Percentiles rank a stretch among this genome's conserved stretches.
Conservation (phyloP, 1,140 invertebrate genomes). For the Grapholita molesta region DNA sequence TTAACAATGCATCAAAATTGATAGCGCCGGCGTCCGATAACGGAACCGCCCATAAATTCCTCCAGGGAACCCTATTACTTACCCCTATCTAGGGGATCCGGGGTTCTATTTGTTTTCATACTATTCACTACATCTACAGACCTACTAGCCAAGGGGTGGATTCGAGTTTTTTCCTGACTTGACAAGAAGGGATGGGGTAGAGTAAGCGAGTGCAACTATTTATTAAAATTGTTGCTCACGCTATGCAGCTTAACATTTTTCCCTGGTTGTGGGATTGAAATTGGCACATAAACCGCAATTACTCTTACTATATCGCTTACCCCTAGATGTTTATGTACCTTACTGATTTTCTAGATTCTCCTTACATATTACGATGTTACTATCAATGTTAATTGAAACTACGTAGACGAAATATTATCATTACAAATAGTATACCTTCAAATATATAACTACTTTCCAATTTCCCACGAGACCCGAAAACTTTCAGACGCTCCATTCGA, state of each 20-base stretch:
- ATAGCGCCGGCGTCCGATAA: slow-evolving; percentile 3
- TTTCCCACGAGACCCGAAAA: neutral
- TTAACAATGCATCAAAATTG: slow-evolving; percentile 16
- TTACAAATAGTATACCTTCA: neutral
- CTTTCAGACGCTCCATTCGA: neutral
- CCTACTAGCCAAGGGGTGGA: neutral
- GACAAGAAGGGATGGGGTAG: too few species aligned
- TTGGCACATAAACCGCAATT: too few species aligned
- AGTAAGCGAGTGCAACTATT: too few species aligned
- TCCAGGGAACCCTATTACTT: slow-evolving; percentile 10
- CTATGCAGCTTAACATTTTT: too few species aligned
- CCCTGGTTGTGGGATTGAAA: too few species aligned
- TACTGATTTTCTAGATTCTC: too few species aligned
- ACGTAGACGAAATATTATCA: neutral
- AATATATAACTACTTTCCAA: neutral
- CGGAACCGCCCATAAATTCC: slow-evolving; percentile 12
- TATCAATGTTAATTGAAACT: neutral
- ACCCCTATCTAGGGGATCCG: slow-evolving; percentile 11
- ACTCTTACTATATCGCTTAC: too few species aligned
- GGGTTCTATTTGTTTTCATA: slow-evolving; percentile 13
- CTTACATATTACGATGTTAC: too few species aligned
- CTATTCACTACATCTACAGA: neutral
- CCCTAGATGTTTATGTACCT: too few species aligned
- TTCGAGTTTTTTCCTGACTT: too few species aligned
- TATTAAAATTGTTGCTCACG: too few species aligned